These are phyloP conservation scores for Spea hammondii DNA, from an alignment of 2,797 vertebrate species.

Conservation along the genomic window DNA sequence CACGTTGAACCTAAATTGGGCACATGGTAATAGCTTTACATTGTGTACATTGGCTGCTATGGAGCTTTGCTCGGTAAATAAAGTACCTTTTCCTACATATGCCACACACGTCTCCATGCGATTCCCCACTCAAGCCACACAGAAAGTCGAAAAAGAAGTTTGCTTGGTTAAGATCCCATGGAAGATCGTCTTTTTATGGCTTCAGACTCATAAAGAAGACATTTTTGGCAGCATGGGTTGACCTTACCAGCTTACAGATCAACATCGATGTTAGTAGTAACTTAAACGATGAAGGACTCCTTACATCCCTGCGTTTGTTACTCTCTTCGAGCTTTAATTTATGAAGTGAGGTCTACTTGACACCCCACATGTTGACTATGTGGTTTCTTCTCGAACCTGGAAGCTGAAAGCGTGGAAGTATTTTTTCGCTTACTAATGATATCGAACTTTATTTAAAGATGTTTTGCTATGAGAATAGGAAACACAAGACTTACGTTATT, in stretches of 20 bases:
- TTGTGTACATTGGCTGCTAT: conserved; percentile 60
- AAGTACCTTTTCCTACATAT: conserved; percentile 39
- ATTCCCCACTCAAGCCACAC: conserved; percentile 17
- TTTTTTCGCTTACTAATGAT: conserved; percentile 47
- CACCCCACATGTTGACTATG: not conserved
- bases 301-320: not conserved
- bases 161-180: conserved; percentile 30
- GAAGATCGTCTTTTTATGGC: conserved; percentile 7
- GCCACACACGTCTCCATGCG: conserved; percentile 20
- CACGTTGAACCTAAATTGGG: conserved; percentile 53
- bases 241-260: conserved; percentile 18
- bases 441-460: conserved; percentile 24
- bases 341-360: conserved; percentile 34
- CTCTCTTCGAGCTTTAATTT: conserved; percentile 13
- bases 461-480: conserved; percentile 44
- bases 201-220: conserved; percentile 19
- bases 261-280: conserved; percentile 11
- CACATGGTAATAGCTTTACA: conserved; percentile 57
- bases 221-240: not conserved
- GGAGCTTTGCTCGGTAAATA: conserved; percentile 57
- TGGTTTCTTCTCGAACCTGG: conserved; percentile 8
- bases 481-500: conserved; percentile 17
- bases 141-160: not conserved
- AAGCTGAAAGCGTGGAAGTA: conserved; percentile 11
- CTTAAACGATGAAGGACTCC: conserved; percentile 13